Percentiles rank a stretch among this genome's conserved stretches.
These are phyloP conservation scores for Teleogryllus occipitalis DNA, from an alignment of 1,140 invertebrate species.

Conservation along the genomic window DNA sequence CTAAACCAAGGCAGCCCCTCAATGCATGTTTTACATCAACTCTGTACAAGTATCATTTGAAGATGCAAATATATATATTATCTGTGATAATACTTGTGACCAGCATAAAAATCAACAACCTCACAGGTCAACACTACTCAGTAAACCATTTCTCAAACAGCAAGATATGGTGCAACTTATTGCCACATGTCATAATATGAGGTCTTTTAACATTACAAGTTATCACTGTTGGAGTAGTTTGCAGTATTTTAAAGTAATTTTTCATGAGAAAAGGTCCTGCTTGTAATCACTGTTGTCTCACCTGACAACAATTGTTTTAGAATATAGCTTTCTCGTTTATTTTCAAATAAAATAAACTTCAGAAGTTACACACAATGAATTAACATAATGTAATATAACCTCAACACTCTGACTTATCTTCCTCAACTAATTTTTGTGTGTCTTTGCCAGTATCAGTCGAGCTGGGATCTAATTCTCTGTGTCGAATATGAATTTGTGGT, in stretches of 20 bases:
- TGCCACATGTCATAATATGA: not conserved
- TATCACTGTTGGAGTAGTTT: not conserved
- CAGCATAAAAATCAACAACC: not conserved
- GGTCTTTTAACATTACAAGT: not conserved
- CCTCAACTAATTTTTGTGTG: conserved; percentile 80
- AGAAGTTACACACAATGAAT: not conserved
- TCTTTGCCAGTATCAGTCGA: conserved; percentile 82
- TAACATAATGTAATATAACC: not conserved
- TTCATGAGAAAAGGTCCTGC: not conserved
- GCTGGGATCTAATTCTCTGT: conserved; percentile 72
- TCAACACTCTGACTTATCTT: conserved; percentile 62
- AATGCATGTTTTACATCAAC: not conserved
- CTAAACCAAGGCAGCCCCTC: not conserved
- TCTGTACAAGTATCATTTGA: not conserved
- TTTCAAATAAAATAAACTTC: not conserved
- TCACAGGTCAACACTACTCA: not conserved
- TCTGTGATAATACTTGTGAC: not conserved
- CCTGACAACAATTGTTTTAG: not conserved
- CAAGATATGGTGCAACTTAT: not conserved
- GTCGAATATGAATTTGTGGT: conserved; percentile 60
- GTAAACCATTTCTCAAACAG: not conserved
- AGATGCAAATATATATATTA: conserved; percentile 6
- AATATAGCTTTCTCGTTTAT: not conserved
- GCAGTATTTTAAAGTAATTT: not conserved
- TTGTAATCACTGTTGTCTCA: not conserved